Evolutionary conservation across 2,797 vertebrate species (phyloP).

Genomic region (Bufotes viridis): DNA sequence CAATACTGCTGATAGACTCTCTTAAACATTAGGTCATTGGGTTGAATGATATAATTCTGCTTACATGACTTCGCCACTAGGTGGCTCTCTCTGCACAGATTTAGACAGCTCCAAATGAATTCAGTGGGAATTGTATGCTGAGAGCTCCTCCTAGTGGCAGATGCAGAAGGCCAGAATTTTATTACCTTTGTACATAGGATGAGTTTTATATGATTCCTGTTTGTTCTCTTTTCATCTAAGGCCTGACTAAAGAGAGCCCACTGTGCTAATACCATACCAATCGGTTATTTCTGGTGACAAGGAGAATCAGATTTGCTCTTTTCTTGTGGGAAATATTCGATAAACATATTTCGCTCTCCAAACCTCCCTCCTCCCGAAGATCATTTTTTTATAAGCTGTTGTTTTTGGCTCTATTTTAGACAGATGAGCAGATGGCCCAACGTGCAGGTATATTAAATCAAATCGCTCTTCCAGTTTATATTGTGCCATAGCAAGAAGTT

Average conservation of each 20-base stretch:
- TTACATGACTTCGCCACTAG: too few relatives aligned
- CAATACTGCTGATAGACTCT: too few relatives aligned
- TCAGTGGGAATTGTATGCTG: not conserved
- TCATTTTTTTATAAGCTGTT: constrained; percentile 28
- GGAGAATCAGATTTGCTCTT: not conserved
- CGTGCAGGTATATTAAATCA: constrained; percentile 27
- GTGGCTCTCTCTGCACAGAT: too few relatives aligned
- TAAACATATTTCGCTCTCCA: not conserved
- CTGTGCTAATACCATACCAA: not conserved
- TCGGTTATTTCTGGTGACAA: not conserved
- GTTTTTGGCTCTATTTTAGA: constrained; percentile 31
- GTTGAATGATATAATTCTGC: too few relatives aligned
- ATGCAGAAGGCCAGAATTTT: not conserved
- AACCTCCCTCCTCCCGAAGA: constrained; percentile 9
- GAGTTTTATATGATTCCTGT: not conserved
- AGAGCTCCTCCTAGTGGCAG: not conserved
- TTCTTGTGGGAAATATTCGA: not conserved
- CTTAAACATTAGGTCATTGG: too few relatives aligned
- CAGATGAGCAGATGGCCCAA: constrained; percentile 48
- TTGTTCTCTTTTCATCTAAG: not conserved
- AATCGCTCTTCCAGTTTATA: not conserved
- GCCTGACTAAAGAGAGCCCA: not conserved
- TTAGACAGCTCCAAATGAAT: too few relatives aligned
- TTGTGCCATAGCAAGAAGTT: not conserved
- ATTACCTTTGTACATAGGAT: not conserved